Conservation (phyloP, 2,797 vertebrate genomes). For the Myotis pilosus region DNA sequence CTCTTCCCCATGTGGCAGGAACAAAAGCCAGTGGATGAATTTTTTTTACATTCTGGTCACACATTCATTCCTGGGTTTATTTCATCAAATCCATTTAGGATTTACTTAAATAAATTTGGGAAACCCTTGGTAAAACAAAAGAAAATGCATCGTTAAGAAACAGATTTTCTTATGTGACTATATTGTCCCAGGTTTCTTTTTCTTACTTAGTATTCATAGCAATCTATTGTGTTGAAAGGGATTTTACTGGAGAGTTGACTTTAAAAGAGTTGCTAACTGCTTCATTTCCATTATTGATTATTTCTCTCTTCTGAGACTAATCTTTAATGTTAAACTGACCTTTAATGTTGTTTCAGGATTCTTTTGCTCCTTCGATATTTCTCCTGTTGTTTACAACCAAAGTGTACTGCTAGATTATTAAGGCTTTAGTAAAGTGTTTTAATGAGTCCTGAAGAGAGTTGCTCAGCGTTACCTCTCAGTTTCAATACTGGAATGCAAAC, state of each 20-base stretch:
- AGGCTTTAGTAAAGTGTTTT: not conserved
- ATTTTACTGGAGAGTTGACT: not conserved
- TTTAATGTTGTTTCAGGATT: not conserved
- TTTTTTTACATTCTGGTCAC: not conserved
- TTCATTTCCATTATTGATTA: not conserved
- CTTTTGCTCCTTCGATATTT: not conserved
- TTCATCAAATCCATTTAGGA: not conserved
- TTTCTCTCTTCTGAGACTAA: not conserved
- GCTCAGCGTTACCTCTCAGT: not conserved
- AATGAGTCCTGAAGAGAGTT: not conserved
- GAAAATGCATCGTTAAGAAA: not conserved
- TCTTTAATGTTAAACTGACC: not conserved
- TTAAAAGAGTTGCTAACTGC: not conserved
- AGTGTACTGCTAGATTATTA: not conserved
- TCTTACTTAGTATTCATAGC: not conserved
- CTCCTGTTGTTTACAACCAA: not conserved
- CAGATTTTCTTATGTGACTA: not conserved
- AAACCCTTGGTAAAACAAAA: not conserved
- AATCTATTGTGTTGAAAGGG: not conserved
- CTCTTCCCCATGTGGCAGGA: not conserved
- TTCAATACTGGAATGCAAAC: not conserved
- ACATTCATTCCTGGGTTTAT: not conserved
- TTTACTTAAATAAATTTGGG: not conserved
- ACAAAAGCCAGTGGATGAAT: not conserved
- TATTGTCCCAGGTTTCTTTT: not conserved